Base-by-base conservation (phyloP, 2,797 vertebrate species). In the Ceyx erithaca region DNA sequence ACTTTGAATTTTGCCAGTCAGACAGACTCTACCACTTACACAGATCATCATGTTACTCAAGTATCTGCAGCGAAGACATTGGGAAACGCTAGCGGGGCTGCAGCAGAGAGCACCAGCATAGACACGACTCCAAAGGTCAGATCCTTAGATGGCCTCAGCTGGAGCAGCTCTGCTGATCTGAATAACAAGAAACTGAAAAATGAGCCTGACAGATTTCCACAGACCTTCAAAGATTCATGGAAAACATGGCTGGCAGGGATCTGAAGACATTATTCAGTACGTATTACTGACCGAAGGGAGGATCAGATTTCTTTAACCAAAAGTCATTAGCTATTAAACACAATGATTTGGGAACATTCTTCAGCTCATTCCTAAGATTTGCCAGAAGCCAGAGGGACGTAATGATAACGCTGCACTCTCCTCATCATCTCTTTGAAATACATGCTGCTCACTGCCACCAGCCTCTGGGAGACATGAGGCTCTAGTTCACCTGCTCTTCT, bases 141-240 rank as follows among this genome's bases (percentile, higher is more conserved):
- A 94, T 90, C 88, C 93, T 96, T 71, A 96, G 91, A 80, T 92
- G 90, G 75, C 92, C 88, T 73, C 73, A 80, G 69, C 75, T 68
- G 35, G 83, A 82, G 62, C 5, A 2, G 33, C 37, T 55, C 69
- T 66, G 71, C 67, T 79, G 54, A 90, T 88, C 75, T 58, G 71
- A 95, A 90, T 82, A 88, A 94, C 2, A 33, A 94, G 61, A 90
- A 82, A 71, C 61, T 87, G 80, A 87, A 95, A 93, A 96, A 85
- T 11, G 85, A 93, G 64, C 54, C 88, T 1, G 3, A 55, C 2
- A 7, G 46, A 57, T 96, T 96, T 95, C 90, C 86, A 92, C 88
- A 94, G 92, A 91, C 54, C 68, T 91, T 90, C 81, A 92, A 95
- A 95, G 75, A 31, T 73, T 82, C 81, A 54, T 93, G 86, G 90